Evolutionary conservation across 1,140 invertebrate genomes (phyloP), one percentile per base, ranked within the genome.

Genomic region (Oncopodura yosiiana): DNA sequence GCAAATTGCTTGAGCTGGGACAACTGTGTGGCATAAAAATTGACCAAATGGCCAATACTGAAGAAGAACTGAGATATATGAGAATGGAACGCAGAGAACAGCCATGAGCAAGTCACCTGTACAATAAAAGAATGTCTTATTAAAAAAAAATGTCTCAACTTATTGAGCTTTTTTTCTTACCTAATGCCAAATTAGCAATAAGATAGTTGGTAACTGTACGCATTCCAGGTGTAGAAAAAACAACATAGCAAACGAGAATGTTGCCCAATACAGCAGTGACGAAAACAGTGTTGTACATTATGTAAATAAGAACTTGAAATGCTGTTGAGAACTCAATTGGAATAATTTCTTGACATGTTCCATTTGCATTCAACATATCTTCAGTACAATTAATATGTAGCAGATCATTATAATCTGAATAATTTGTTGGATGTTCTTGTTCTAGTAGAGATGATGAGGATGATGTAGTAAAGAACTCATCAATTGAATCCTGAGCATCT

Each of bases 191-290:
- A n/a, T 55, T 55, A 57, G 81, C 80, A 57, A 91, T 90, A 66
- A 90, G 88, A 65, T 83, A 86, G 65, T 91, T 91, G 2, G 87
- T 90, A 1, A 90, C 84, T 0, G 86, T 89, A 56, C 83, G 77
- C 86, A 90, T 91, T 29, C 83, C 75, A 0, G 83, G 79, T 21
- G 80, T 83, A 8, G 78, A 77, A 46, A 82, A 73, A 1, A 91
- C 85, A 6, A 89, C 82, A 66, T 83, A 87, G 68, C 85, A 87
- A 4, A 92, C 85, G 2, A 87, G 75, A 12, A 80, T 79, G 66
- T 91, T 91, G 2, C 87, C 87, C 1, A 81, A 59, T 6, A 91
- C 66, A 0, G 86, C 83, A 1, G 83, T 70, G 2, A 89, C 66
- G 53, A 89, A 86, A 6, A 90, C 79, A 21, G 75, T 68, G 39